phyloP scores from a whole-genome alignment of 2,888 invertebrate genomes.

The Apomyelois bistriatella region DNA sequence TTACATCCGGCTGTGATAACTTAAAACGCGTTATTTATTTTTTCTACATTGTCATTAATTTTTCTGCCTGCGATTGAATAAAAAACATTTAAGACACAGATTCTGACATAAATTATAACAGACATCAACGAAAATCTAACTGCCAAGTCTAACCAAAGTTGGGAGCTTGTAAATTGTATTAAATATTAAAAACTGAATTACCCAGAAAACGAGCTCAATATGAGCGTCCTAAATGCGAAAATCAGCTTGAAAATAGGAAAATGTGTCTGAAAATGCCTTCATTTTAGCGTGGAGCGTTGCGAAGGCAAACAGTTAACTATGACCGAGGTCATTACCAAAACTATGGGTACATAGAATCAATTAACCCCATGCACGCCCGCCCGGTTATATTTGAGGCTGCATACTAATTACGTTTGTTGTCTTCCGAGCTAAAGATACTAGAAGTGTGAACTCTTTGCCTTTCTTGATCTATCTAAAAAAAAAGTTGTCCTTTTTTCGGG shows the following conservation, averaged over 20 bases:
- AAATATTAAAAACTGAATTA: constrained; percentile 1
- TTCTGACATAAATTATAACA: no score
- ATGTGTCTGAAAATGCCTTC: constrained; percentile 1
- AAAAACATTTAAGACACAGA: no score
- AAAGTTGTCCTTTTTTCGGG: no score
- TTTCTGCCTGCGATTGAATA: no score
- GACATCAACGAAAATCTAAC: no score
- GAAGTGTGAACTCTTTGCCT: constrained; percentile 6
- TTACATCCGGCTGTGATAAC: no score
- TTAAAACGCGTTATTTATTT: no score
- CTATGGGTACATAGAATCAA: constrained; percentile 24
- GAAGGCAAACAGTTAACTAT: constrained; percentile 13
- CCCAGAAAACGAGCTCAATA: neutral
- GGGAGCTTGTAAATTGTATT: no score
- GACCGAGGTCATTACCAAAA: constrained; percentile 18
- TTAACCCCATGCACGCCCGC: constrained; percentile 19
- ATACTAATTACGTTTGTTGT: constrained; percentile 25
- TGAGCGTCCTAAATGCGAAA: neutral
- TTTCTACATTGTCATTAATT: no score
- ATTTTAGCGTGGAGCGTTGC: neutral
- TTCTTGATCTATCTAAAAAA: neutral
- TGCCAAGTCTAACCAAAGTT: no score
- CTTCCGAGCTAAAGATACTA: constrained; percentile 9
- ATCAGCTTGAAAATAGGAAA: constrained; percentile 2
- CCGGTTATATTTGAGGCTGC: constrained; percentile 26